Percentiles rank a stretch among this genome's conserved stretches.
Evolutionary conservation across 2,113 vertebrate genomes (phyloP).

Genomic region (Coturnix japonica): DNA sequence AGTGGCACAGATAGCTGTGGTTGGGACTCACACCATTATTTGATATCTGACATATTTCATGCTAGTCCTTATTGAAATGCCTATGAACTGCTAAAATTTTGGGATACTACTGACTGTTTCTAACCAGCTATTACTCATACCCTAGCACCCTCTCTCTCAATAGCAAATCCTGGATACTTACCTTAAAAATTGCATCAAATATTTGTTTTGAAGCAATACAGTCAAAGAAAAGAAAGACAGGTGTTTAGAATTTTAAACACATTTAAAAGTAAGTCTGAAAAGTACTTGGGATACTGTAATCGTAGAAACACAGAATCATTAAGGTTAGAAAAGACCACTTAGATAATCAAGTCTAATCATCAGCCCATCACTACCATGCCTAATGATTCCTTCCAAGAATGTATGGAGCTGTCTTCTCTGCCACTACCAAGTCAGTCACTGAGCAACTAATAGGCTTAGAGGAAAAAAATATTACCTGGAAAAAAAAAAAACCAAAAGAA

Average conservation of each 20-base stretch:
- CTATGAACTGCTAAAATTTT: not conserved
- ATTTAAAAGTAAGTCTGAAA: not conserved
- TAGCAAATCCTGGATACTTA: not conserved
- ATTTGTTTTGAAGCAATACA: not conserved
- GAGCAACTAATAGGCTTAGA: not conserved
- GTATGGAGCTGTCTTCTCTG: not conserved
- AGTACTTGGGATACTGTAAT: not conserved
- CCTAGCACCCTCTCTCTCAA: constrained; percentile 26
- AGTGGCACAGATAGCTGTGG: constrained; percentile 19
- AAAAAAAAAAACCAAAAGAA: not conserved
- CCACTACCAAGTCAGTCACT: not conserved
- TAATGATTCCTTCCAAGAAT: not conserved
- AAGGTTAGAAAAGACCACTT: too few relatives aligned
- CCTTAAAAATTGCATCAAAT: not conserved
- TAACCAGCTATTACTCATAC: constrained; percentile 46
- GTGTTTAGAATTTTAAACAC: not conserved
- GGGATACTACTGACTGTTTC: constrained; percentile 1
- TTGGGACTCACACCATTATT: constrained; percentile 56
- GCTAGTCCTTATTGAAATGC: not conserved
- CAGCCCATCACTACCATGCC: too few relatives aligned
- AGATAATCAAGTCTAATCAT: too few relatives aligned
- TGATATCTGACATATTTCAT: not conserved
- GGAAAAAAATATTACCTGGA: not conserved
- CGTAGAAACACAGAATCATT: too few relatives aligned
- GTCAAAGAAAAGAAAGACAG: not conserved